These are phyloP conservation scores for Agrilus cyanescens DNA, from an alignment of 2,888 invertebrate genomes.

Conservation along the genomic window DNA sequence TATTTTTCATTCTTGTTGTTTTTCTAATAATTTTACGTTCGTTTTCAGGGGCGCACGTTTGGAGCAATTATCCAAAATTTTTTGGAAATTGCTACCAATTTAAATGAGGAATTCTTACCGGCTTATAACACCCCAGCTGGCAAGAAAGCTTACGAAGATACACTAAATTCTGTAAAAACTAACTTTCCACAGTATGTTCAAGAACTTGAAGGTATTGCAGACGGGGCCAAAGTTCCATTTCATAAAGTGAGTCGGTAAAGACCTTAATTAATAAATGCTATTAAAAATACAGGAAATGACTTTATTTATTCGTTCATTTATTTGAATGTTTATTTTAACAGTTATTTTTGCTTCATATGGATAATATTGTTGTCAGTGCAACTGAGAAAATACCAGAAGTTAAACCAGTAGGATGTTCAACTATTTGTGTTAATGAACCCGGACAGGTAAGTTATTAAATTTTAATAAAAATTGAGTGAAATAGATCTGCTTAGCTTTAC, in stretches of 20 bases:
- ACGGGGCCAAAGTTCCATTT: constrained; percentile 74
- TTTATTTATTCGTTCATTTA: constrained; percentile 5
- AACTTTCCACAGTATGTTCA: constrained; percentile 72
- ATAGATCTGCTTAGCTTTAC: no score
- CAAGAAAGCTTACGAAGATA: constrained; percentile 59
- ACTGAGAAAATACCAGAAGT: constrained; percentile 36
- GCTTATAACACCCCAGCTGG: constrained; percentile 62
- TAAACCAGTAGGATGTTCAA: constrained; percentile 63
- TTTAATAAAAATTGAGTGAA: not conserved
- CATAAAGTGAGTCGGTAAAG: constrained; percentile 48
- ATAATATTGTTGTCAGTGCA: constrained; percentile 58
- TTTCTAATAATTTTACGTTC: constrained; percentile 1
- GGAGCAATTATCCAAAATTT: constrained; percentile 60
- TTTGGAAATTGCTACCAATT: constrained; percentile 44
- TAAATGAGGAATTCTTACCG: constrained; percentile 57
- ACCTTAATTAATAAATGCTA: not conserved
- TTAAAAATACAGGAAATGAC: not conserved
- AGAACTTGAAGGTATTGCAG: constrained; percentile 76
- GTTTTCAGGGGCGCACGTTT: constrained; percentile 66
- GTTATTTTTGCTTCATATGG: constrained; percentile 77
- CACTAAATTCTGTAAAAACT: constrained; percentile 51
- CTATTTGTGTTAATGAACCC: constrained; percentile 57
- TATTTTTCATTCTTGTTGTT: not conserved
- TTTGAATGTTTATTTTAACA: constrained; percentile 31
- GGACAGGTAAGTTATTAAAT: constrained; percentile 42